These are phyloP conservation scores for Penaeus vannamei DNA, from an alignment of 1,140 invertebrate species.

Conservation along the genomic window DNA sequence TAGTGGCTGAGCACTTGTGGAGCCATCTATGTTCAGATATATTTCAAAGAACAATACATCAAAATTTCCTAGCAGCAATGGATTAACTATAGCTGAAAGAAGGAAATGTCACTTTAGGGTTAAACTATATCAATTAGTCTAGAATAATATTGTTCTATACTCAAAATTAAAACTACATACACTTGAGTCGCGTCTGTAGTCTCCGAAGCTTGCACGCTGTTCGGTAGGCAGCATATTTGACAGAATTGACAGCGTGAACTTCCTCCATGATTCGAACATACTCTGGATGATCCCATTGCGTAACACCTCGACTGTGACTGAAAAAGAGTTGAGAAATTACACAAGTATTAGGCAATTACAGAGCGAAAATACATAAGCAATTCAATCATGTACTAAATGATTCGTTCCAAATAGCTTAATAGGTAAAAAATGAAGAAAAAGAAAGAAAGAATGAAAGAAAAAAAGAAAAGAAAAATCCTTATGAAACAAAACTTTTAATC, in stretches of 20 bases:
- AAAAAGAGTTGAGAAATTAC: constrained; percentile 56
- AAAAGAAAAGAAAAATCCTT: not conserved
- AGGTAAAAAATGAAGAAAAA: no score
- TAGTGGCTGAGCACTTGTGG: no score
- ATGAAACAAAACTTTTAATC: not conserved
- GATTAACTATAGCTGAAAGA: no score
- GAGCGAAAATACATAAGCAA: not conserved
- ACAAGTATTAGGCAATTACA: not conserved
- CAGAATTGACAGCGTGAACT: constrained; percentile 80
- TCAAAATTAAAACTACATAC: constrained; percentile 77
- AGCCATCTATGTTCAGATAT: no score
- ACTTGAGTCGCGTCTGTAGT: constrained; percentile 80
- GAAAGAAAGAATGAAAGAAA: no score
- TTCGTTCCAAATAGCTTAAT: no score
- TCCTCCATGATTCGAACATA: constrained; percentile 73
- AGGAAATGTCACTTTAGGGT: no score
- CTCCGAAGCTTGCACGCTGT: constrained; percentile 85
- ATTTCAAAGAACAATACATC: no score
- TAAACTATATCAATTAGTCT: not conserved
- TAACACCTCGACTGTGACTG: constrained; percentile 70
- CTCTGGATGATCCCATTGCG: constrained; percentile 75
- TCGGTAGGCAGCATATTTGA: constrained; percentile 86
- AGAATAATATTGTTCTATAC: constrained; percentile 63
- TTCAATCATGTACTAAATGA: not conserved
- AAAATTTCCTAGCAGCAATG: no score